Conservation (phyloP, 2,113 vertebrate species). For the Clupea harengus region DNA sequence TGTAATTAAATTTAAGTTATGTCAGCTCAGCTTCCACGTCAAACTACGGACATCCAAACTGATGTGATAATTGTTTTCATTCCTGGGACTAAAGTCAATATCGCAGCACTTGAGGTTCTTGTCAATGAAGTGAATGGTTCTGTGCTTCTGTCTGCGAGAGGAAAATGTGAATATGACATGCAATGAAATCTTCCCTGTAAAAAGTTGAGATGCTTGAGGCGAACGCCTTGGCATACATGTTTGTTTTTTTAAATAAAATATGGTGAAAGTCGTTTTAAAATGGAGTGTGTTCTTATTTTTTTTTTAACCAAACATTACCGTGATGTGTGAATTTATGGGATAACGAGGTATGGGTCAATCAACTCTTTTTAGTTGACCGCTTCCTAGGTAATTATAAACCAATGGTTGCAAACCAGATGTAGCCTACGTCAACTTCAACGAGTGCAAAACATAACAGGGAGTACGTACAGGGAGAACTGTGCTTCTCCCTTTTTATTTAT, state of each 20-base stretch:
- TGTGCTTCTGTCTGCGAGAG: constrained; percentile 51
- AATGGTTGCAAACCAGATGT: too few relatives aligned
- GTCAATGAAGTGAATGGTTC: constrained; percentile 63
- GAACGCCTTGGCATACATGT: constrained; percentile 61
- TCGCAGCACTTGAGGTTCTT: constrained; percentile 62
- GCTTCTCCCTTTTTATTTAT: too few relatives aligned
- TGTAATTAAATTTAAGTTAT: background rate
- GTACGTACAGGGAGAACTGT: too few relatives aligned
- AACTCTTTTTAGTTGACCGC: background rate
- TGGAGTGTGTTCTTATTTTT: background rate
- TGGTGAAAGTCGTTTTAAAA: constrained; percentile 4
- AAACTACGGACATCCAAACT: background rate
- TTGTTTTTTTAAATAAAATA: constrained; percentile 42
- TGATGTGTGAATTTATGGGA: background rate
- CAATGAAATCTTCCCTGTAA: constrained; percentile 54
- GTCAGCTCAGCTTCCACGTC: background rate
- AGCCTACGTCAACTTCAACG: too few relatives aligned
- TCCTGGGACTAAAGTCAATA: constrained; percentile 26
- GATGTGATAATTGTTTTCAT: background rate
- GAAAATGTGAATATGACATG: constrained; percentile 64
- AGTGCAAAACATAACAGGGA: too few relatives aligned
- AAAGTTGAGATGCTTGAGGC: constrained; percentile 49
- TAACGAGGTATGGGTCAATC: background rate
- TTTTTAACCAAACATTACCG: background rate
- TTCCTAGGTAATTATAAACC: too few relatives aligned